These are phyloP conservation scores for Fabriciana adippe DNA, from an alignment of 2,888 invertebrate genomes.

Conservation along the genomic window DNA sequence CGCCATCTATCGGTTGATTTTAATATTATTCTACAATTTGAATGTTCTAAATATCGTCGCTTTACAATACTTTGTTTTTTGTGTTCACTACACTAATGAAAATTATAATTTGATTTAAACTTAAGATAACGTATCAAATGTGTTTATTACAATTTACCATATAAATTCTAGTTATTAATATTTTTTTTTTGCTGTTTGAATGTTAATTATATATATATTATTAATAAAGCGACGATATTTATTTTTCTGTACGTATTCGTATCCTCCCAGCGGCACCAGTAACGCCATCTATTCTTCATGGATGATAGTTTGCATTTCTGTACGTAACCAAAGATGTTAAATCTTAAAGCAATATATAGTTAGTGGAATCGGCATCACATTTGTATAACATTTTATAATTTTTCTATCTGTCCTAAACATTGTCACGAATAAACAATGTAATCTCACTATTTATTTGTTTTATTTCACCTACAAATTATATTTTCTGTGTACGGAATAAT, in stretches of 20 bases:
- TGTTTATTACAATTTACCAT: no score
- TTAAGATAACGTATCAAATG: no score
- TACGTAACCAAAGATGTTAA: conserved; percentile 38
- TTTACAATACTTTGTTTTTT: neutral
- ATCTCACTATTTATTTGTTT: conserved; percentile 56
- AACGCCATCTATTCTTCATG: conserved; percentile 1
- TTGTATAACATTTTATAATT: conserved; percentile 43
- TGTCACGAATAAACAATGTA: conserved; percentile 80
- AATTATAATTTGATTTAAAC: no score
- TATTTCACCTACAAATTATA: conserved; percentile 40
- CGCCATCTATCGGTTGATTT: conserved; percentile 12
- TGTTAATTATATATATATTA: neutral
- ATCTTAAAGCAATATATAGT: conserved; percentile 29
- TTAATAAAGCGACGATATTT: conserved; percentile 10
- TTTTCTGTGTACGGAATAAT: neutral
- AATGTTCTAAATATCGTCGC: conserved; percentile 2
- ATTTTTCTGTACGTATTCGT: no score
- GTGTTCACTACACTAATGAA: no score
- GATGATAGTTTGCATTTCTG: conserved; percentile 16
- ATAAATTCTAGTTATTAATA: no score
- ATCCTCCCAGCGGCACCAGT: neutral
- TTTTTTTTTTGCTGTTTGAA: no score
- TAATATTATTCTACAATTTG: neutral
- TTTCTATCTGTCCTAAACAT: conserved; percentile 65
- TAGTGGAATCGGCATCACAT: conserved; percentile 47